These are phyloP conservation scores for Microtus ochrogaster DNA, from an alignment of 2,113 vertebrate genomes.

Conservation along the genomic window DNA sequence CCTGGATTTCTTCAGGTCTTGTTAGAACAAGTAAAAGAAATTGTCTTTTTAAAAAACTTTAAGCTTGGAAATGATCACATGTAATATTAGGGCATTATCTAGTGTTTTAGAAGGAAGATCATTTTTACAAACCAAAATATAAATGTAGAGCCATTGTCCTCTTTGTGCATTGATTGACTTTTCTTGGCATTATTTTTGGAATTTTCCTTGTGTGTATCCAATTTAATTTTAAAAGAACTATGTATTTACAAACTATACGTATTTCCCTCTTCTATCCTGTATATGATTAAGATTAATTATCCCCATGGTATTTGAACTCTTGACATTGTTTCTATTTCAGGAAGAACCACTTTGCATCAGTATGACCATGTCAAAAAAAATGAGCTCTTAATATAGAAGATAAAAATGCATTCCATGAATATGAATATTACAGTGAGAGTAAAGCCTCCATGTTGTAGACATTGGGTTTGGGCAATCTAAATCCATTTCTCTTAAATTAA, in stretches of 20 bases:
- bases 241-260: neutral
- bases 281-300: conserved; percentile 19
- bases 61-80: neutral
- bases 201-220: neutral
- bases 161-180: neutral
- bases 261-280: neutral
- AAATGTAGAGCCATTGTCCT: neutral
- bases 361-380: neutral
- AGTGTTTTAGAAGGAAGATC: neutral
- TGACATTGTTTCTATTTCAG: conserved; percentile 35
- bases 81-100: neutral
- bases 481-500: neutral
- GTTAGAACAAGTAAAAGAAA: neutral
- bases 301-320: neutral
- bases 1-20: neutral
- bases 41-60: neutral
- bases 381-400: neutral
- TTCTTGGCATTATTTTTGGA: neutral
- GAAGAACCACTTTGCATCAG: conserved; percentile 3
- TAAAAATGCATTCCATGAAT: neutral
- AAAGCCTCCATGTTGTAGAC: neutral
- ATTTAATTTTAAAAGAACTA: conserved; percentile 24
- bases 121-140: neutral
- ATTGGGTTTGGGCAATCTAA: neutral
- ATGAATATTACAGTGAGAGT: neutral